Percentiles rank a stretch among this genome's conserved stretches.
Conservation (phyloP, 2,888 invertebrate species). For the Sussaba pulchella region DNA sequence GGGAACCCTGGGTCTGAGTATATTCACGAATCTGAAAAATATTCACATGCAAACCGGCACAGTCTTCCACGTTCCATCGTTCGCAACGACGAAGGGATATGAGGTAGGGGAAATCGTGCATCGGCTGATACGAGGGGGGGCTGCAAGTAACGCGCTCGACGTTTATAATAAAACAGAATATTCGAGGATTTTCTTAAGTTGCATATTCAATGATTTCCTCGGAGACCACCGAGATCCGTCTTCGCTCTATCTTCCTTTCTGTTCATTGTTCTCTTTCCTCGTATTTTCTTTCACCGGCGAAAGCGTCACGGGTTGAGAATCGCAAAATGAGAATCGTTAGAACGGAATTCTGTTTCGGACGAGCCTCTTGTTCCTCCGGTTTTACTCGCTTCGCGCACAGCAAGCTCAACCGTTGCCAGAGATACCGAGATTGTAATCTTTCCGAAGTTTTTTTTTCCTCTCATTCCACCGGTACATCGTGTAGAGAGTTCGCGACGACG, state of each 20-base stretch:
- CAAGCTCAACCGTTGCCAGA: slow-evolving; percentile 17
- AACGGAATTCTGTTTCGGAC: slow-evolving; percentile 66
- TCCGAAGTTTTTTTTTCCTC: slow-evolving; percentile 50
- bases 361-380: slow-evolving; percentile 44
- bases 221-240: slow-evolving; percentile 85
- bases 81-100: no score
- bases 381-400: not conserved
- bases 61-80: slow-evolving; percentile 69
- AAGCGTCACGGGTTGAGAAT: slow-evolving; percentile 62
- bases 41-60: slow-evolving; percentile 81
- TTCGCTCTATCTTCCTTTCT: slow-evolving; percentile 44
- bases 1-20: slow-evolving; percentile 75
- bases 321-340: slow-evolving; percentile 79
- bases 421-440: slow-evolving; percentile 44
- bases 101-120: slow-evolving; percentile 47
- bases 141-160: slow-evolving; percentile 57
- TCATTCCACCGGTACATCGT: slow-evolving; percentile 33
- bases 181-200: slow-evolving; percentile 86
- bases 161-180: slow-evolving; percentile 84
- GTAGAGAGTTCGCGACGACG: slow-evolving; percentile 31
- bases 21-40: slow-evolving; percentile 82
- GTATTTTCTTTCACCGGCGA: slow-evolving; percentile 57
- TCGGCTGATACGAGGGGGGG: slow-evolving; percentile 45
- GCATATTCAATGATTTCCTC: slow-evolving; percentile 92
- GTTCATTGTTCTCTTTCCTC: slow-evolving; percentile 25